phyloP scores from a whole-genome alignment of 1,140 invertebrate genomes.

The Onthophagus taurus region DNA sequence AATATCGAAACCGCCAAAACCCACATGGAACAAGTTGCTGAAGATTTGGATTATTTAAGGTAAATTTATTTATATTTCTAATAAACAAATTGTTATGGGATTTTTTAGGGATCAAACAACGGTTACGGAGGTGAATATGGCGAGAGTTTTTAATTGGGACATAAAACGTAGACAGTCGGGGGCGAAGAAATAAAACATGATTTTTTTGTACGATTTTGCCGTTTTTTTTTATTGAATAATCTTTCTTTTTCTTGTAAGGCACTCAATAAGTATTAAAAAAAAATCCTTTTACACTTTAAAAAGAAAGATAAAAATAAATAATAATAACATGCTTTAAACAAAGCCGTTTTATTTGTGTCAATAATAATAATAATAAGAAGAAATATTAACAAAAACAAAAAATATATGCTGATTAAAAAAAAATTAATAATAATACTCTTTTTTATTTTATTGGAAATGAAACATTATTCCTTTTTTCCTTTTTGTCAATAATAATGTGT shows the following conservation, averaged over 20 bases:
- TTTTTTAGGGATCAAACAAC: conserved; percentile 87
- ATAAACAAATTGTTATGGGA: too few relatives aligned
- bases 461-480: too few relatives aligned
- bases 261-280: too few relatives aligned
- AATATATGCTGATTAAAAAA: conserved; percentile 1
- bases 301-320: too few relatives aligned
- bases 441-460: too few relatives aligned
- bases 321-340: too few relatives aligned
- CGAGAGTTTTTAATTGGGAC: conserved; percentile 92
- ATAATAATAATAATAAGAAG: too few relatives aligned
- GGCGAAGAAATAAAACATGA: neutral
- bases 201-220: neutral
- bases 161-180: conserved; percentile 75
- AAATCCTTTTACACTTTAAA: too few relatives aligned
- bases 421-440: conserved; percentile 7
- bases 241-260: conserved; percentile 3
- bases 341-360: too few relatives aligned
- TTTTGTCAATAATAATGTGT: neutral
- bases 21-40: conserved; percentile 75
- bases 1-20: conserved; percentile 82
- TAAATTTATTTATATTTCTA: conserved; percentile 23
- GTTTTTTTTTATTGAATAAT: too few relatives aligned
- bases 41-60: conserved; percentile 85
- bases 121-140: conserved; percentile 98
- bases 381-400: too few relatives aligned